phyloP scores from a whole-genome alignment of 2,797 vertebrate genomes.

The Denticeps clupeoides region DNA sequence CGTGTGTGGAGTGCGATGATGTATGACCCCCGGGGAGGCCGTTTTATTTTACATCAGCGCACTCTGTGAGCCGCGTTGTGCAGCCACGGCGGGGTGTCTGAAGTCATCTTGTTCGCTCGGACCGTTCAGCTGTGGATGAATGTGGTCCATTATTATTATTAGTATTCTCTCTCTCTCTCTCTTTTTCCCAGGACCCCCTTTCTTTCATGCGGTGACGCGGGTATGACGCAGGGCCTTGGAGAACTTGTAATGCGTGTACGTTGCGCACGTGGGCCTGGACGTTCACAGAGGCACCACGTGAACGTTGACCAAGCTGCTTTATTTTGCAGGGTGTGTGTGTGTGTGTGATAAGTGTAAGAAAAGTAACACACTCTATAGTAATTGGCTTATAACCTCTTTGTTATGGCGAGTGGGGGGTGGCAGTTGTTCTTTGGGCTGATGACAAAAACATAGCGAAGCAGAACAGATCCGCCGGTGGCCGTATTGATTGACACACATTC shows the following conservation, averaged over 20 bases:
- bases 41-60: not conserved
- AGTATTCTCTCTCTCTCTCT: not conserved
- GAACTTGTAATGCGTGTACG: conserved; percentile 8
- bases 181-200: conserved; percentile 1
- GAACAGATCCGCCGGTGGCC: conserved; percentile 11
- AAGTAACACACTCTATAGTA: conserved; percentile 8
- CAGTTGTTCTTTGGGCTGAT: conserved; percentile 18
- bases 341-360: not conserved
- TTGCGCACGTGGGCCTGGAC: not conserved
- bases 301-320: not conserved
- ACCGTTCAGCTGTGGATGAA: too few relatives aligned
- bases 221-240: conserved; percentile 18
- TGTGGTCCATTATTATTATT: not conserved
- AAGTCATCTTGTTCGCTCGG: too few relatives aligned
- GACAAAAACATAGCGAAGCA: conserved; percentile 16
- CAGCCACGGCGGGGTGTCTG: too few relatives aligned
- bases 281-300: too few relatives aligned
- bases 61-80: too few relatives aligned
- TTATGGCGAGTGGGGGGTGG: conserved; percentile 9
- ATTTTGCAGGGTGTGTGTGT: not conserved
- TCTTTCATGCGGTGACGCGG: conserved; percentile 15
- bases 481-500: conserved; percentile 33
- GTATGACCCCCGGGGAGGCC: conserved; percentile 5
- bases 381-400: conserved; percentile 18
- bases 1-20: conserved; percentile 26